Evolutionary conservation across 2,797 vertebrate genomes (phyloP), one percentile per base, ranked within the genome.

Genomic region (Salarias fasciatus): DNA sequence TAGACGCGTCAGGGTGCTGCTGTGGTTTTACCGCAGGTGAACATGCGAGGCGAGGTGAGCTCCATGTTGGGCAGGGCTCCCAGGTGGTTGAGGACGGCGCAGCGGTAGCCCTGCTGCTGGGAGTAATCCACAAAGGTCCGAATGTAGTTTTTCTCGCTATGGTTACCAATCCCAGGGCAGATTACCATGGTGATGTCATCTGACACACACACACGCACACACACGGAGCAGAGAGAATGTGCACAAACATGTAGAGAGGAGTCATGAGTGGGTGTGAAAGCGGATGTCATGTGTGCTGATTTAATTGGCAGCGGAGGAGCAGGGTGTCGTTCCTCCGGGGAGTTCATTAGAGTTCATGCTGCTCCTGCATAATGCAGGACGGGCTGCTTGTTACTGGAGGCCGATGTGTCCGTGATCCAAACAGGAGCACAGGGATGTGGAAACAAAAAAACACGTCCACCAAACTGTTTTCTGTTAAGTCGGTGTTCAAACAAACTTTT

Each of bases 81-180:
- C 80, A 99, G 84, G 77, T 98, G 96, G 82, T 99, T 99, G 38
- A 99, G 93, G 28, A 98, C 96, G 0, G 96, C 95, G 35, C 97
- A 99, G 54, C 96, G 94, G 88, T 98, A 98, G 42, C 97, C 97
- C 31, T 92, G 95, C 75, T 93, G 94, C 87, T 98, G 97, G 42
- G 96, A 95, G 2, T 97, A 93, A 92, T 97, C 95, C 44, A 99
- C 97, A 46, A 99, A 99, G 71, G 97, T 98, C 65, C 96, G 95
- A 71, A 99, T 96, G 75, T 99, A 99, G 76, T 96, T 95, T 88
- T 98, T 96, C 86, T 98, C 96, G 6, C 97, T 99, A 90, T 99
- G 97, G 91, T 98, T 99, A 72, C 96, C 96, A 40, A 99, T 98
- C 75, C 97, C 97, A 2, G 97, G 97, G 78, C 97, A 99, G 89